Evolutionary conservation across 2,888 invertebrate genomes (phyloP), one percentile per base, ranked within the genome.

Genomic region (Lithophane socia): DNA sequence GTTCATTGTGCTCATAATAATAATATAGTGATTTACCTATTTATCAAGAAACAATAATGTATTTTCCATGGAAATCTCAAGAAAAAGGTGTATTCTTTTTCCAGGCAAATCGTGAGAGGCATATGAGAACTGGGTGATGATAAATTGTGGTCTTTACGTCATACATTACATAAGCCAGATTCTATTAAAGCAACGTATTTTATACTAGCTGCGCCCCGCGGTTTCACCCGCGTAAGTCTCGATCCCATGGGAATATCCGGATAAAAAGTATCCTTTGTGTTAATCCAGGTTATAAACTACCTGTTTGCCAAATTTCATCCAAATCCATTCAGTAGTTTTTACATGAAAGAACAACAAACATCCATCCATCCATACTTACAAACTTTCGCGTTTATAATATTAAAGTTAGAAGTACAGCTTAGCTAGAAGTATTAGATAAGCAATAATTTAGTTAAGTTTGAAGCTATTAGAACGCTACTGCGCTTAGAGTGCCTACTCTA

Each of bases 1-100:
- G 67, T 69, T 71, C 60, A 72, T 72, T 72, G 64, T 80, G 52
- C 52, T 63, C 18, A 37, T 42, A 64, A 63, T 64, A 75, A 75
- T 75, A 61, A 69, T 29, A 65, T 5, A 37, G 4, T 70, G 58
- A 82, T 76, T 72, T 67, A 52, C 21, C 21, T 54, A 79, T 78
- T 52, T 74, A 83, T 75, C 49, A 42, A 74, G 75, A 84, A 77
- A 86, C 75, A 82, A 77, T 87, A 37, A 80, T 75, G 77, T 78
- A 60, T 75, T 84, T 72, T 75, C 37, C 70, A 73, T 80, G 63
- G 64, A 65, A 72, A 79, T 75, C 13, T 42, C 12, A 12, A 29
- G 21, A 78, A 54, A 77, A 80, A 67, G 12, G 52, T 54, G 60
- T 73, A 58, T 77, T 85, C 67, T 75, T 75, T 44, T 82, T 73